Evolutionary conservation across 2,797 vertebrate genomes (phyloP).

Genomic region (Diceros bicornis): DNA sequence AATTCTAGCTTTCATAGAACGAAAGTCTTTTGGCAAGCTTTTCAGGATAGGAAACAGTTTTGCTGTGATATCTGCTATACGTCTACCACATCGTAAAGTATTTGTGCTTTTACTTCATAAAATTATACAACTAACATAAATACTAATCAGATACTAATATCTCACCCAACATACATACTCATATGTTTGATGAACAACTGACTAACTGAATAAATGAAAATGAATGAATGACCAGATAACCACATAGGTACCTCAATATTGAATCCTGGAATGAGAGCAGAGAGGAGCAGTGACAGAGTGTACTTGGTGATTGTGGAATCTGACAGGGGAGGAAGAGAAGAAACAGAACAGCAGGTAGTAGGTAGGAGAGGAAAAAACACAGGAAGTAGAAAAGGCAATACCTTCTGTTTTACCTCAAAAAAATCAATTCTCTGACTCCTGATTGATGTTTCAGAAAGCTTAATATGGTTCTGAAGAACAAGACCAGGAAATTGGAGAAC

Average conservation of each 20-base stretch:
- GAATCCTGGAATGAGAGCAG: background rate
- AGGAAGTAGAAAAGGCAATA: conserved; percentile 37
- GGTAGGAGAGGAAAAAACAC: conserved; percentile 7
- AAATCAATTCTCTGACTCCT: conserved; percentile 60
- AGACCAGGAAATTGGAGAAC: conserved; percentile 61
- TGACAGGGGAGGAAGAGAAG: background rate
- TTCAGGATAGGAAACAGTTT: background rate
- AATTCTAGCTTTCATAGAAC: background rate
- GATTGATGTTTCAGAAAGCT: conserved; percentile 66
- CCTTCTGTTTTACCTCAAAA: conserved; percentile 64
- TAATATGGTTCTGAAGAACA: conserved; percentile 72
- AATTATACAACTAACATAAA: background rate
- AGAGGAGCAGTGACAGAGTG: background rate
- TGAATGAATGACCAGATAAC: background rate
- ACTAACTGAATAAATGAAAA: background rate
- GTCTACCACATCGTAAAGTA: background rate
- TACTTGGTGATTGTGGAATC: background rate
- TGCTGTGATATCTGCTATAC: background rate
- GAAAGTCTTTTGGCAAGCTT: background rate
- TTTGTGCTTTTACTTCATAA: background rate
- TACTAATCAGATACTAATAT: background rate
- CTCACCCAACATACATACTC: background rate
- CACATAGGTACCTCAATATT: background rate
- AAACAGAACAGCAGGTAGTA: conserved; percentile 30
- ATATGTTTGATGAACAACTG: background rate